Conservation (phyloP, 2,888 invertebrate species). For the Lithosia quadra region DNA sequence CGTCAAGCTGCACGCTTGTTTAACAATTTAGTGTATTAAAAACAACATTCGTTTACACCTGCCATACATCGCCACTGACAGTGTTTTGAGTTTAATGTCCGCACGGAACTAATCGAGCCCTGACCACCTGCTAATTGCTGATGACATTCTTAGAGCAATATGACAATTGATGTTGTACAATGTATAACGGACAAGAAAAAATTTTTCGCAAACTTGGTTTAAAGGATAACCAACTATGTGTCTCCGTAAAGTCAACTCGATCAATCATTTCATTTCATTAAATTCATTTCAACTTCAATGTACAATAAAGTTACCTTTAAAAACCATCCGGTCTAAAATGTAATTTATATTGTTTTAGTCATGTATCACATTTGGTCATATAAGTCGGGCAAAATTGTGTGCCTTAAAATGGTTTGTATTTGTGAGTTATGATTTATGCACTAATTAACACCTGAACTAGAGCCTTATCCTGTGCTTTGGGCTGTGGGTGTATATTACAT, state of each 20-base stretch:
- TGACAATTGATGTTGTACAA: neutral
- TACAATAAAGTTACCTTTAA: too few relatives aligned
- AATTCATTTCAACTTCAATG: too few relatives aligned
- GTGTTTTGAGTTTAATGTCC: neutral
- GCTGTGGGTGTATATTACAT: too few relatives aligned
- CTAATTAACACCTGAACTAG: too few relatives aligned
- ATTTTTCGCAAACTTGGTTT: neutral
- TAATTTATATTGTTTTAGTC: too few relatives aligned
- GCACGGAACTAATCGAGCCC: neutral
- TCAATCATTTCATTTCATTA: too few relatives aligned
- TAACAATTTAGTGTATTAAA: neutral
- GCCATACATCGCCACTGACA: neutral
- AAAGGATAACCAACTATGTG: neutral
- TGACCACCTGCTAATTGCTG: neutral
- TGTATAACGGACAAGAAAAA: neutral
- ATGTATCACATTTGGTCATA: too few relatives aligned
- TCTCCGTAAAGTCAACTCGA: neutral
- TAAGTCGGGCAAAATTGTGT: too few relatives aligned
- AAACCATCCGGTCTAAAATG: too few relatives aligned
- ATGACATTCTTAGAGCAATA: slow-evolving; percentile 1
- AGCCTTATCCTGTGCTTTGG: too few relatives aligned
- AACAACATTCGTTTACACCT: neutral
- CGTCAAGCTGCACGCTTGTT: neutral
- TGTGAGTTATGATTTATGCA: neutral
- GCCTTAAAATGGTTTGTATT: neutral